A percentile compares a stretch with the other conserved stretches of the same genome.
Evolutionary conservation across 1,140 invertebrate species (phyloP).

Genomic region (Pachyrhynchus sulphureomaculatus): DNA sequence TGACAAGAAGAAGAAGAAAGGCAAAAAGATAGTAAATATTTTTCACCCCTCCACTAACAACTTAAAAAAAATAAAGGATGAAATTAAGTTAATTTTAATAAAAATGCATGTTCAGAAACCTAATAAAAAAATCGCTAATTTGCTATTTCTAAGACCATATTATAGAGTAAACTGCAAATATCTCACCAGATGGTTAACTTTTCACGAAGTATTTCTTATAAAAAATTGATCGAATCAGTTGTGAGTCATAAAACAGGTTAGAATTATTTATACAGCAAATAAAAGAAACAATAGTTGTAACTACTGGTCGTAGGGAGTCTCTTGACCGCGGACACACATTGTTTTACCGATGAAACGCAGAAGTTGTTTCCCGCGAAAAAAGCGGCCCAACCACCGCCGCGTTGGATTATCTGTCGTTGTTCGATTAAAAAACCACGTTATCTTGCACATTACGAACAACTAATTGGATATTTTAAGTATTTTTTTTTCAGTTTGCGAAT

Average conservation of each 20-base stretch:
- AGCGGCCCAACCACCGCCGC: slow-evolving; percentile 44
- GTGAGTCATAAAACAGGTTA: slow-evolving; percentile 51
- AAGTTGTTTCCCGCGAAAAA: slow-evolving; percentile 47
- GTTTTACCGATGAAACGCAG: slow-evolving; percentile 41
- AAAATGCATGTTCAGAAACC: no score
- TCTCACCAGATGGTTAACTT: slow-evolving; percentile 4
- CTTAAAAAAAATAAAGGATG: no score
- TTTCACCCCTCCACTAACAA: no score
- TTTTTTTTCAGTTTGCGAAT: slow-evolving; percentile 44
- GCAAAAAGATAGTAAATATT: no score
- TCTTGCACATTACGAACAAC: slow-evolving; percentile 47
- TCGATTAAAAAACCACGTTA: slow-evolving; percentile 44
- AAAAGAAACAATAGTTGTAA: slow-evolving; percentile 50
- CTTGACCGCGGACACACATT: slow-evolving; percentile 46
- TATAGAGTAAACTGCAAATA: no score
- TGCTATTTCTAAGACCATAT: no score
- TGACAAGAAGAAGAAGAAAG: no score
- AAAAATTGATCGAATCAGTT: slow-evolving; percentile 47
- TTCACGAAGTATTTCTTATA: slow-evolving; percentile 20
- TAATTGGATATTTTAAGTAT: slow-evolving; percentile 48
- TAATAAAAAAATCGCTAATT: no score
- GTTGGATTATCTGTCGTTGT: slow-evolving; percentile 43
- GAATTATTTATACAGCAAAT: slow-evolving; percentile 51
- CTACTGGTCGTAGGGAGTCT: slow-evolving; percentile 46
- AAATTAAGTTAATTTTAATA: no score